Percentiles rank a stretch among this genome's conserved stretches.
These are phyloP conservation scores for Athalia rosae DNA, from an alignment of 2,888 invertebrate genomes.

Conservation along the genomic window DNA sequence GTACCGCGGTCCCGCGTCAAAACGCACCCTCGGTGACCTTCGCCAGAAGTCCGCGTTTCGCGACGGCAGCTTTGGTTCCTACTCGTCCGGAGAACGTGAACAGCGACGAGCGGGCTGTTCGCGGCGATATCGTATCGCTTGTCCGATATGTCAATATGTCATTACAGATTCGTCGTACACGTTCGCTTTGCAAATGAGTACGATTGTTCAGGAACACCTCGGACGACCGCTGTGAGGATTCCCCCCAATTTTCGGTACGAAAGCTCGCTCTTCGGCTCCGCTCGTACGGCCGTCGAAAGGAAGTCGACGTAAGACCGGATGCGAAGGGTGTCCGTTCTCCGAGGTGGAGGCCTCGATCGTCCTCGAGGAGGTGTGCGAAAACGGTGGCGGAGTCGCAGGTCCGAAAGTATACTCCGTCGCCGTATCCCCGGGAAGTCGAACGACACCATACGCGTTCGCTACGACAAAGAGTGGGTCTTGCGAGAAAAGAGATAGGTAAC, in stretches of 20 bases:
- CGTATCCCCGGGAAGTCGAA: neutral
- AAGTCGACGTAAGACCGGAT: constrained; percentile 25
- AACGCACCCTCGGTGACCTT: constrained; percentile 19
- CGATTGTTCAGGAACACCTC: neutral
- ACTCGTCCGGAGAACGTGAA: constrained; percentile 2
- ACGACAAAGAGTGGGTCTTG: neutral
- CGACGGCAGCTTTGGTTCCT: neutral
- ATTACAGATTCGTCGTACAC: constrained; percentile 22
- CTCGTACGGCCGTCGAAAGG: constrained; percentile 16
- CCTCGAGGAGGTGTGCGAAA: constrained; percentile 40
- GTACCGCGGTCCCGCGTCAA: neutral
- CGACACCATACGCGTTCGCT: constrained; percentile 17
- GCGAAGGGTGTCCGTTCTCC: constrained; percentile 36
- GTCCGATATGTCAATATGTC: neutral
- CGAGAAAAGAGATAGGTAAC: constrained; percentile 18
- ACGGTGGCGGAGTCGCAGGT: constrained; percentile 17
- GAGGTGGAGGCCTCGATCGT: constrained; percentile 41
- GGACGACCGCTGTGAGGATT: neutral
- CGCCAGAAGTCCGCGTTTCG: neutral
- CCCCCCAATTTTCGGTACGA: neutral
- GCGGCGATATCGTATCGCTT: neutral
- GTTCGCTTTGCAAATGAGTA: constrained; percentile 26
- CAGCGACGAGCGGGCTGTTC: neutral
- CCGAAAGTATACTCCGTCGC: neutral
- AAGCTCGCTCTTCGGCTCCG: neutral